A percentile compares a stretch with the other conserved stretches of the same genome.
These are phyloP conservation scores for Neoseiulus cucumeris DNA, from an alignment of 1,140 invertebrate genomes.

Conservation along the genomic window DNA sequence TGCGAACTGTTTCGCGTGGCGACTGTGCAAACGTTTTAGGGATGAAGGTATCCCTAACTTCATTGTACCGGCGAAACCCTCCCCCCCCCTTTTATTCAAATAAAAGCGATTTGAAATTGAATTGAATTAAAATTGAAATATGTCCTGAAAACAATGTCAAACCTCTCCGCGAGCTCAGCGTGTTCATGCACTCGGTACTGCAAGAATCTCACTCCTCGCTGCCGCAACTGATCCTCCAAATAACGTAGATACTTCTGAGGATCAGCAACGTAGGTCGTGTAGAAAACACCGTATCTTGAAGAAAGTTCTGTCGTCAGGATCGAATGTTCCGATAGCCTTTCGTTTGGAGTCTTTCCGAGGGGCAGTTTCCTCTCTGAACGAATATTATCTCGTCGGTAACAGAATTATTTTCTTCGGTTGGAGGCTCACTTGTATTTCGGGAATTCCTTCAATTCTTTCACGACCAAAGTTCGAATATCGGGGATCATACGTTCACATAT, in stretches of 20 bases:
- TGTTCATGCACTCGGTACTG: conserved; percentile 38
- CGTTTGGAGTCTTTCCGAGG: no score
- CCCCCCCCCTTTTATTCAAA: no score
- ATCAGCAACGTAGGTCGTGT: conserved; percentile 51
- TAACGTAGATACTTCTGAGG: conserved; percentile 41
- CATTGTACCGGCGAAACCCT: no score
- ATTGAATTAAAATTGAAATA: no score
- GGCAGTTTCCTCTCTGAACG: no score
- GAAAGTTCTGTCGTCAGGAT: not conserved
- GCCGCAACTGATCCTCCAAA: conserved; percentile 28
- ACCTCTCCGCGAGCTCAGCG: conserved; percentile 37
- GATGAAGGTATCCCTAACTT: no score
- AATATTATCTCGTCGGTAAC: no score
- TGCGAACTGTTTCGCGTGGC: no score
- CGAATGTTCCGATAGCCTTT: no score
- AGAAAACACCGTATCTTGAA: conserved; percentile 41
- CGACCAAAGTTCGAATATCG: conserved; percentile 41
- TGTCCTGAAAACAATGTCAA: conserved; percentile 51
- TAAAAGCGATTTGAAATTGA: no score
- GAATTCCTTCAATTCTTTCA: conserved; percentile 45
- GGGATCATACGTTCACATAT: conserved; percentile 42
- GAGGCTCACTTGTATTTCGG: conserved; percentile 46
- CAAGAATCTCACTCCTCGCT: conserved; percentile 36
- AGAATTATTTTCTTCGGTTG: no score
- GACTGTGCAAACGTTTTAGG: no score